Evolutionary conservation across 1,140 invertebrate genomes (phyloP), one percentile per base, ranked within the genome.

Genomic region (Lasaia peninsularis): DNA sequence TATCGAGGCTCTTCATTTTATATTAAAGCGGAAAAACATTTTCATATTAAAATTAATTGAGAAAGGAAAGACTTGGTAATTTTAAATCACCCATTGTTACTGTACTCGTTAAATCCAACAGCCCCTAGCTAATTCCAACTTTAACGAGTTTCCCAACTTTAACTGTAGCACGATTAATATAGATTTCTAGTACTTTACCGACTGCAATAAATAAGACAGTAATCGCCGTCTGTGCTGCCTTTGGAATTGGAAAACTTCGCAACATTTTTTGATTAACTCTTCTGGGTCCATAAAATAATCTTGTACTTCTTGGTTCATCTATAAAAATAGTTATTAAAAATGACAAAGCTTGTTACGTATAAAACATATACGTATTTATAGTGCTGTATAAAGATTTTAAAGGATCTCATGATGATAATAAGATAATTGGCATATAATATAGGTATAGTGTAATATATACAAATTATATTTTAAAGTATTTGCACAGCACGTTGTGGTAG

Each of bases 261-360:
- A 84, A 28, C 79, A 71, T 58, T 90, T 89, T 60, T 80, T 81
- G 56, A 89, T 75, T 65, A 90, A 69, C 69, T 89, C 88, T 60
- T 88, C 86, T 0, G 89, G 89, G 52, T 90, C 87, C 12, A 81
- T 85, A 52, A 90, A 90, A 69, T 86, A 90, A 61, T 90, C 84
- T 75, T 86, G 81, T 52, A 90, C 74, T 58, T 90, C 86, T 66
- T 79, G 71, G 65, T 84, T 87, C 89, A 90, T 90, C 88, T 90
- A 58, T 32, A 66, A 62, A 44, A 2, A 10, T 40, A 35, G 74
- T 54, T 55, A 14, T 35, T n/a, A 16, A n/a, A n/a, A n/a, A n/a
- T n/a, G n/a, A n/a, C n/a, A n/a, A n/a, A n/a, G n/a, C n/a, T n/a
- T n/a, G n/a, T n/a, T n/a, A n/a, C n/a, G n/a, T n/a, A n/a, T n/a